Evolutionary conservation across 2,888 invertebrate species (phyloP), one percentile per base, ranked within the genome.

Genomic region (Rotaria socialis): DNA sequence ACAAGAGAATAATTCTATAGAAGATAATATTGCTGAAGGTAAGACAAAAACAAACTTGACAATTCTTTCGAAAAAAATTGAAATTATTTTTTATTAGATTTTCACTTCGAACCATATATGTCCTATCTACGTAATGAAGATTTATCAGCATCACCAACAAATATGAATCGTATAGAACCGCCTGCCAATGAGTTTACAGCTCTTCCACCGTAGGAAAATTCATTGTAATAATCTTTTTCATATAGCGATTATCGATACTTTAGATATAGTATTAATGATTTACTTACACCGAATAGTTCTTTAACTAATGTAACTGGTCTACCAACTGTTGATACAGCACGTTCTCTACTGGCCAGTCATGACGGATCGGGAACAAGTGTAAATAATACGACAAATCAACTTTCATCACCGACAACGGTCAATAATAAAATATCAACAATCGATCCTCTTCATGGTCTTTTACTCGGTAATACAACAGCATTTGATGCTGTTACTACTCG

Each of bases 181-280:
- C 0, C 47, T n/a, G 80, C 24, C 3, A 19, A n/a, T n/a, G 24
- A 80, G 47, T 14, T 80, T 24, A 47, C 47, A 0, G 10, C 5
- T 47, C 43, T 80, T 43, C 80, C 80, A 43, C 24, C 43, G 80
- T 80, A 80, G 11, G 80, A 47, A 47, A 11, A 80, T 47, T 47
- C 4, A 10, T 47, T n/a, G 1, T n/a, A 11, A 16, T 14, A 22
- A 22, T 14, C 10, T 35, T 67, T 27, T 5, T 67, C 5, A 1
- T 8, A 75, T 35, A 35, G 50, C 8, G 8, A 47, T 10, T n/a
- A 47, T 80, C 0, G 24, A 1, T 47, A 14, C 1, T 24, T 24
- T n/a, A 80, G 80, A 47, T 80, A 47, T n/a, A 80, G 80, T 80
- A 80, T 80, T 5, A 47, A 80, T 47, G 80, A 80, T 80, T n/a